Conservation (phyloP, 1,140 invertebrate species). For the Pararge aegeria region DNA sequence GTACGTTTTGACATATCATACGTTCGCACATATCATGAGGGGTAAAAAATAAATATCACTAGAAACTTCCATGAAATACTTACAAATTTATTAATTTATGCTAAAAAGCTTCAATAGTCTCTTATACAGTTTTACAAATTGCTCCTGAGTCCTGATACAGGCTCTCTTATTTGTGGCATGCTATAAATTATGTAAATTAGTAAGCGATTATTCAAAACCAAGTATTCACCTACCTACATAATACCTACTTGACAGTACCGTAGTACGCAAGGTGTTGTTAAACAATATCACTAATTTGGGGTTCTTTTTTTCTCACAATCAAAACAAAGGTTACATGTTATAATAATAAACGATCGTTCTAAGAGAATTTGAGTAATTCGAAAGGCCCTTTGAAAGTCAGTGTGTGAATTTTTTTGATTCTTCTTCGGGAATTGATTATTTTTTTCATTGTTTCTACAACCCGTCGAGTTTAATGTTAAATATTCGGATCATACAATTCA, state of each 20-base stretch:
- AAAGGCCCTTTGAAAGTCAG: background rate
- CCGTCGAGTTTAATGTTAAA: background rate
- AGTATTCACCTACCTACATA: background rate
- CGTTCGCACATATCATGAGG: too few species aligned
- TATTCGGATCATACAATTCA: background rate
- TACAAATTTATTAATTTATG: too few species aligned
- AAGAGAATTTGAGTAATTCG: background rate
- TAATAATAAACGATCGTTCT: background rate
- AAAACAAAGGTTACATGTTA: slow-evolving; percentile 44
- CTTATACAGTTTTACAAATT: background rate
- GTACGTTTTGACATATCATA: too few species aligned
- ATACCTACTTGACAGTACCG: background rate
- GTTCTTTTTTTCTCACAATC: slow-evolving; percentile 54
- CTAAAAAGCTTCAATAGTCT: too few species aligned
- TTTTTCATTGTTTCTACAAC: background rate
- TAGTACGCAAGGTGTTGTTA: slow-evolving; percentile 1
- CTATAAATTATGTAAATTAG: slow-evolving; percentile 5
- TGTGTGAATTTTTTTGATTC: background rate
- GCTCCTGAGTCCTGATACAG: background rate
- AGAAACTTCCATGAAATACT: too few species aligned
- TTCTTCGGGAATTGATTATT: background rate
- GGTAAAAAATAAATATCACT: too few species aligned
- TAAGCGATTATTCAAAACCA: slow-evolving; percentile 4
- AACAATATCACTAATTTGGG: slow-evolving; percentile 41
- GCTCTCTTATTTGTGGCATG: background rate